Evolutionary conservation across 2,888 invertebrate species (phyloP), one percentile per base, ranked within the genome.

Genomic region (Himalopsyche tibetana): DNA sequence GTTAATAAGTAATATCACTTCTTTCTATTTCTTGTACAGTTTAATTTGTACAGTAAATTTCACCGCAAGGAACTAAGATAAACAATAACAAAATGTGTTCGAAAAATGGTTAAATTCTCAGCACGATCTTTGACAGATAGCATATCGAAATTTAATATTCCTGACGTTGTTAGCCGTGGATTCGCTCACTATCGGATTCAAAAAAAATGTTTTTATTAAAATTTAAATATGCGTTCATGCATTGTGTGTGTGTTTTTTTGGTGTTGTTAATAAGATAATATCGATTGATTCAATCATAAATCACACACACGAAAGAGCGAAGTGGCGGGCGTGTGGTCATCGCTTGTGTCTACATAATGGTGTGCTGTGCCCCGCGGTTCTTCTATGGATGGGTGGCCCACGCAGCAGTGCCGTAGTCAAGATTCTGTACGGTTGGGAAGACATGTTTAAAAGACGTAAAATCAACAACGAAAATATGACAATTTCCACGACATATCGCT

Each of bases 241-340:
- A 63, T 63, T 63, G 63, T 63, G 63, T 63, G 63, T 63, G 15
- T 45, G 15, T 51, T 51, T 63, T 56, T 63, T 63, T 63, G 5
- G 28, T 63, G 63, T 28, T 28, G 28, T 63, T 63, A 63, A 63
- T 63, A 63, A 19, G 63, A 63, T 63, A 19, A 63, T 63, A 63
- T 63, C 63, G 63, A 63, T 63, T 19, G 63, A 63, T 63, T 63
- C 63, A 28, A 63, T 63, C 63, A 63, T 63, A 63, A 63, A 63
- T 63, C 63, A 63, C 56, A 19, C 4, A 56, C 19, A 63, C 19
- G 63, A 63, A 63, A 28, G 63, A 63, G 28, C 19, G 63, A 63
- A 63, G 19, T 63, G 63, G 63, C 63, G 63, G 63, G 63, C 63
- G 63, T 63, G 19, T 63, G 63, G 63, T 28, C 63, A 63, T 28